phyloP scores from a whole-genome alignment of 2,113 vertebrate species.

The Larimichthys polyactis region DNA sequence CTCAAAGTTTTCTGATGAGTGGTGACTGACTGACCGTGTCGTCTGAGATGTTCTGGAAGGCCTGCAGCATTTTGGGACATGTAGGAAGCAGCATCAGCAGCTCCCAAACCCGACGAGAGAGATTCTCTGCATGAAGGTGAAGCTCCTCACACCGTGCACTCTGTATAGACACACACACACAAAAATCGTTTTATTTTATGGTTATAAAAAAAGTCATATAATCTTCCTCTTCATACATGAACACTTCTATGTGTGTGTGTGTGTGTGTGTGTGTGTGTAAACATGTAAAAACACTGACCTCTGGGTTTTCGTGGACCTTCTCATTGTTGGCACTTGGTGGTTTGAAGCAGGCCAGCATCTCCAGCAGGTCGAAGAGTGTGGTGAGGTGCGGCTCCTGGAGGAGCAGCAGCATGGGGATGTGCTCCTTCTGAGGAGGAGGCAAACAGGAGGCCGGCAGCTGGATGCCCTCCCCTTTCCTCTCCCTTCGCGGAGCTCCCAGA shows the following conservation, averaged over 20 bases:
- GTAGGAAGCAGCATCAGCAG: conserved; percentile 98
- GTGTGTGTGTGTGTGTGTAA: no score
- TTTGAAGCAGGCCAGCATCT: conserved; percentile 99
- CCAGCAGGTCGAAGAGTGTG: conserved; percentile 96
- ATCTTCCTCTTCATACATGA: not conserved
- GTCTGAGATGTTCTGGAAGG: conserved; percentile 98
- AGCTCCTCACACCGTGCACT: conserved; percentile 94
- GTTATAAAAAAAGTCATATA: no score
- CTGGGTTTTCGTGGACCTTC: conserved; percentile 87
- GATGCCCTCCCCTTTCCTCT: conserved; percentile 96
- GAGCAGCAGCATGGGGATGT: conserved; percentile 98
- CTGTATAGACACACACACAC: conserved; percentile 73
- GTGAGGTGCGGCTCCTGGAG: conserved; percentile 98
- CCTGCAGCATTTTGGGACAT: conserved; percentile 98
- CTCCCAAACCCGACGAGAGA: conserved; percentile 98
- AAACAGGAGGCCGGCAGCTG: conserved; percentile 98
- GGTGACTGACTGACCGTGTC: conserved; percentile 87
- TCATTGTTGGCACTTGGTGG: conserved; percentile 88
- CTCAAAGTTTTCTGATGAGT: not conserved
- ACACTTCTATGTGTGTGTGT: not conserved
- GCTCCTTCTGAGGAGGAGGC: conserved; percentile 97
- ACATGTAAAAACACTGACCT: conserved; percentile 81
- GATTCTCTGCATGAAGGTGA: conserved; percentile 97
- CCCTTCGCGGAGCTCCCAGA: conserved; percentile 94
- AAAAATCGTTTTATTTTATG: not conserved